These are phyloP conservation scores for Cylas formicarius DNA, from an alignment of 1,140 invertebrate species.

Conservation along the genomic window DNA sequence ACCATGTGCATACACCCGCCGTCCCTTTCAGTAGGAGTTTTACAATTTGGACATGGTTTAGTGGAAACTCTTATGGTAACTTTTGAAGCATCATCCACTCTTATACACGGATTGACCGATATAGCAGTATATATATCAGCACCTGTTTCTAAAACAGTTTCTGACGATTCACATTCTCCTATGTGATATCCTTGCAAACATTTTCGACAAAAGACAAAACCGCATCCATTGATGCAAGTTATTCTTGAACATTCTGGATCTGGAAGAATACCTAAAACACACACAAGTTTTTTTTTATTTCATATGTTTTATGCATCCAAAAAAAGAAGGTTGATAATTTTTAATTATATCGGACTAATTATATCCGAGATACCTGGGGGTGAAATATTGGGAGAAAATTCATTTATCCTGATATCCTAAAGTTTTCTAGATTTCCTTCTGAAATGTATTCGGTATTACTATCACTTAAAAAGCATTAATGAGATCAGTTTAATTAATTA, in stretches of 20 bases:
- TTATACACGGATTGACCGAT: conserved; percentile 52
- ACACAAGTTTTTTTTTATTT: too few species aligned
- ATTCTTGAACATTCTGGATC: conserved; percentile 69
- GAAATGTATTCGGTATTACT: too few species aligned
- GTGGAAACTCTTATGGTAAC: conserved; percentile 69
- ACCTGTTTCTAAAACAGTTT: conserved; percentile 33
- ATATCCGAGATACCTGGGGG: too few species aligned
- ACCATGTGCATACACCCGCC: conserved; percentile 89
- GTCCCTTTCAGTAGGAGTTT: conserved; percentile 77
- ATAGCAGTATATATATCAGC: conserved; percentile 50
- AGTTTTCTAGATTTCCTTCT: too few species aligned
- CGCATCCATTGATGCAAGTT: conserved; percentile 67
- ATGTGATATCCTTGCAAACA: conserved; percentile 76
- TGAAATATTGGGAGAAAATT: too few species aligned
- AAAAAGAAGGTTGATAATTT: too few species aligned
- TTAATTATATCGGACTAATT: too few species aligned
- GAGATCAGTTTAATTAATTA: too few species aligned
- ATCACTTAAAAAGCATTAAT: too few species aligned
- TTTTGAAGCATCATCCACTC: conserved; percentile 64
- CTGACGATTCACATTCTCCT: conserved; percentile 56
- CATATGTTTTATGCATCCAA: too few species aligned
- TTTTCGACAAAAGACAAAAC: conserved; percentile 75
- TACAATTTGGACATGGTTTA: conserved; percentile 83
- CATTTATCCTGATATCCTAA: too few species aligned
- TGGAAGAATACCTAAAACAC: too few species aligned